Conservation (phyloP, 2,797 vertebrate species). For the Clamator glandarius region DNA sequence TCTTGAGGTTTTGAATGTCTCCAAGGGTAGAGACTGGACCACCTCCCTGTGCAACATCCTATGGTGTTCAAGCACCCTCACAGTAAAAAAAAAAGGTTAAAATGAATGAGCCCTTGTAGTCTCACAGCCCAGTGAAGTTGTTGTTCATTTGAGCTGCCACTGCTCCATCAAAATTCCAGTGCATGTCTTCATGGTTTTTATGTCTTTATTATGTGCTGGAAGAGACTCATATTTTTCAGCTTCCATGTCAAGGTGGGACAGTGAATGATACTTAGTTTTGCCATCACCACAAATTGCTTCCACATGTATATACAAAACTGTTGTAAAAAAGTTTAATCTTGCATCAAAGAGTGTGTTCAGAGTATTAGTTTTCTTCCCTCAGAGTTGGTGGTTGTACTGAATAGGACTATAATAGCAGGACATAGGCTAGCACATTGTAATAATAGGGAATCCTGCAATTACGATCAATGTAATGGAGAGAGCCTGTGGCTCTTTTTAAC, state of each 20-base stretch:
- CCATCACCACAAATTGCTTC: not conserved
- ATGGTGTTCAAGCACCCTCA: not conserved
- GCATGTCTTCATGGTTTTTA: not conserved
- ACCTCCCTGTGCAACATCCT: not conserved
- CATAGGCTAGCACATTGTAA: not conserved
- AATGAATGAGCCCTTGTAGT: not conserved
- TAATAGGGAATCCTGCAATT: not conserved
- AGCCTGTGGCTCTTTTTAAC: not conserved
- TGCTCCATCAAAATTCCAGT: not conserved
- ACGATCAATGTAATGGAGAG: not conserved
- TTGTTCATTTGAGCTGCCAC: not conserved
- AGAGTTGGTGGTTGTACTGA: not conserved
- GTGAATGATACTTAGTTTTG: not conserved
- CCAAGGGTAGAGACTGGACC: not conserved
- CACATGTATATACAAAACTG: not conserved
- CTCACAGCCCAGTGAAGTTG: not conserved
- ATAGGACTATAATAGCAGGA: not conserved
- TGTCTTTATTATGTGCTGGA: not conserved
- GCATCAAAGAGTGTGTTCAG: not conserved
- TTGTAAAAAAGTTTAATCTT: not conserved
- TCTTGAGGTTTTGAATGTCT: not conserved
- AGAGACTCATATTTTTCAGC: not conserved
- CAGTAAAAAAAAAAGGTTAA: not conserved
- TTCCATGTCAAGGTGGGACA: not conserved
- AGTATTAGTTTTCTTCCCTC: not conserved